Conservation (phyloP, 2,888 invertebrate genomes). For the Bombylius major region DNA sequence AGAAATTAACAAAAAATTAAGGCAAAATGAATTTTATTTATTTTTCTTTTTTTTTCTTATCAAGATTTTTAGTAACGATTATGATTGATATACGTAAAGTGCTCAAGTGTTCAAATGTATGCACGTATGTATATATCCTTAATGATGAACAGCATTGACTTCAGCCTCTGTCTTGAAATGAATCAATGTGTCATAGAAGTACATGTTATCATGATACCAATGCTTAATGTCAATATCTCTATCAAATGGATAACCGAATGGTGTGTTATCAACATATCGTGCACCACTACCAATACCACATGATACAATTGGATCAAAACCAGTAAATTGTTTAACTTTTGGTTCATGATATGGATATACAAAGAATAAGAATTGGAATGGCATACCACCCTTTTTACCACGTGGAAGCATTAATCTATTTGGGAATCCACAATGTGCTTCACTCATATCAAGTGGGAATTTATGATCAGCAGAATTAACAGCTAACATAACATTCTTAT, state of each 20-base stretch:
- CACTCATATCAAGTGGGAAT: slow-evolving; percentile 37
- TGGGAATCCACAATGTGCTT: slow-evolving; percentile 46
- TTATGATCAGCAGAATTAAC: slow-evolving; percentile 36
- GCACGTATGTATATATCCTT: not conserved
- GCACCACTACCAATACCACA: slow-evolving; percentile 40
- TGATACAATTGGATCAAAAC: slow-evolving; percentile 40
- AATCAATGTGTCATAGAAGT: slow-evolving; percentile 50
- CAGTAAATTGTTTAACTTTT: slow-evolving; percentile 36
- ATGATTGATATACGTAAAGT: too few species aligned
- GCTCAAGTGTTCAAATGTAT: too few species aligned
- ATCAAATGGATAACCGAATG: slow-evolving; percentile 65
- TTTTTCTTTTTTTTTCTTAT: too few species aligned
- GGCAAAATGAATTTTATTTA: too few species aligned
- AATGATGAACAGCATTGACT: slow-evolving; percentile 18
- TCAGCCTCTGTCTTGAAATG: slow-evolving; percentile 47
- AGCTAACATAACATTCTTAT: slow-evolving; percentile 39
- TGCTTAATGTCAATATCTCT: slow-evolving; percentile 45
- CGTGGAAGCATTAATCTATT: slow-evolving; percentile 52
- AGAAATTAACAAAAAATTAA: too few species aligned
- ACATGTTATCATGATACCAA: slow-evolving; percentile 55
- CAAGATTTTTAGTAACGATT: too few species aligned
- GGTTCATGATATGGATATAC: slow-evolving; percentile 42
- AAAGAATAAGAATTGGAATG: slow-evolving; percentile 47
- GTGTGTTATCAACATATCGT: slow-evolving; percentile 35
- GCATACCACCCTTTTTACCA: slow-evolving; percentile 48